Evolutionary conservation across 2,888 invertebrate species (phyloP), one percentile per base, ranked within the genome.

Genomic region (Metacarcinus magister): DNA sequence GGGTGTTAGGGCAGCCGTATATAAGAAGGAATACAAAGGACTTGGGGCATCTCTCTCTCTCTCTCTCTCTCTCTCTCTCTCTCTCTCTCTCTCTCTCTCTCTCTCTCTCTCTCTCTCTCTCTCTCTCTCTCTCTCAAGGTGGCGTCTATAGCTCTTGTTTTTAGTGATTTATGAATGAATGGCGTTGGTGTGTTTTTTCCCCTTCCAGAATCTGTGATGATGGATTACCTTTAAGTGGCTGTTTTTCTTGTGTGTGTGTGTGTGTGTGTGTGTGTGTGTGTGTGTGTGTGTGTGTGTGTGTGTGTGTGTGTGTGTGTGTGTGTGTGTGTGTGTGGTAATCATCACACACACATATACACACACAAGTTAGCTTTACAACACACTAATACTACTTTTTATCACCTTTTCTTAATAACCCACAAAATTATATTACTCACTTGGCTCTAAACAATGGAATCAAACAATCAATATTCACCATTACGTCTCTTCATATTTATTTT

Each of bases 231-330:
- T 54, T 67, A 67, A 19, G 67, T 67, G 67, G 23, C n/a, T 67
- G 23, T 19, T 67, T 67, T 19, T 67, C 4, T 16, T 19, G 1
- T 19, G 67, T 67, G 67, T 67, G 67, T 67, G 67, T 67, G 67
- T 67, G 67, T 67, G 67, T 67, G 67, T 67, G 67, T 67, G 67
- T 67, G 67, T 67, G 67, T 67, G 67, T 67, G 67, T 67, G 67
- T 67, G 67, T 67, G 67, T 67, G 67, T 67, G 67, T 67, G 67
- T 67, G 67, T 67, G 67, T 67, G 7, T 16, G 67, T 67, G 23
- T 5, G 0, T 0, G 67, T 67, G 23, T 5, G 7, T 16, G 67
- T 67, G 23, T 5, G 7, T 16, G 67, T 67, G 23, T 5, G 7
- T 16, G 67, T 67, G 23, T 5, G 7, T 67, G 10, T 67, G 10